A percentile compares a stretch with the other conserved stretches of the same genome.
Conservation (phyloP, 2,113 vertebrate species). For the Rutilus rutilus region DNA sequence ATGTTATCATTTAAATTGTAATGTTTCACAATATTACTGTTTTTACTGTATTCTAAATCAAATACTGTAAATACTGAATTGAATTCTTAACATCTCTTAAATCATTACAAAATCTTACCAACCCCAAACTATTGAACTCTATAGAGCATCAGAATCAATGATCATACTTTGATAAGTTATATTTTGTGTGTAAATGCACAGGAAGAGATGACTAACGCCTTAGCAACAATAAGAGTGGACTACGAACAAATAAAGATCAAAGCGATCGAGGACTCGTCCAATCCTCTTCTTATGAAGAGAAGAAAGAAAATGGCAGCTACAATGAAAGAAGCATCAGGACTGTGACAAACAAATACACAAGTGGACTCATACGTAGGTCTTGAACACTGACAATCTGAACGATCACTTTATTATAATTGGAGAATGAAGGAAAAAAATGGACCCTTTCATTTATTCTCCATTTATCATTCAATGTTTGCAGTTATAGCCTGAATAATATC, state of each 20-base stretch:
- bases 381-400: background rate
- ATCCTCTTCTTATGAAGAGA: conserved; percentile 87
- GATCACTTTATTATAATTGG: background rate
- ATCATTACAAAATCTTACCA: background rate
- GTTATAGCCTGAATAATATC: background rate
- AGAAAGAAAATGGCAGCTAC: conserved; percentile 74
- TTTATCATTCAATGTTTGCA: conserved; percentile 1
- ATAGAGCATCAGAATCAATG: background rate
- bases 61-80: background rate
- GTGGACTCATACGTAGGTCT: background rate
- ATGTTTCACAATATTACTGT: background rate
- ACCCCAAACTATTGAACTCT: background rate
- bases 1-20: background rate
- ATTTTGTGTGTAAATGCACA: conserved; percentile 48
- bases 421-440: background rate
- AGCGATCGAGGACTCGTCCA: conserved; percentile 84
- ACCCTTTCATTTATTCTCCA: background rate
- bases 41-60: background rate
- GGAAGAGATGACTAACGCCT: conserved; percentile 91
- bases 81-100: background rate
- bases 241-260: conserved; percentile 91
- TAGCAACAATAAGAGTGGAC: conserved; percentile 88
- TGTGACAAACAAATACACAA: conserved; percentile 39
- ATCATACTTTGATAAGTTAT: background rate
- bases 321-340: conserved; percentile 62